Percentiles rank a stretch among this genome's conserved stretches.
Evolutionary conservation across 2,797 vertebrate species (phyloP).

Genomic region (Martes flavigula): DNA sequence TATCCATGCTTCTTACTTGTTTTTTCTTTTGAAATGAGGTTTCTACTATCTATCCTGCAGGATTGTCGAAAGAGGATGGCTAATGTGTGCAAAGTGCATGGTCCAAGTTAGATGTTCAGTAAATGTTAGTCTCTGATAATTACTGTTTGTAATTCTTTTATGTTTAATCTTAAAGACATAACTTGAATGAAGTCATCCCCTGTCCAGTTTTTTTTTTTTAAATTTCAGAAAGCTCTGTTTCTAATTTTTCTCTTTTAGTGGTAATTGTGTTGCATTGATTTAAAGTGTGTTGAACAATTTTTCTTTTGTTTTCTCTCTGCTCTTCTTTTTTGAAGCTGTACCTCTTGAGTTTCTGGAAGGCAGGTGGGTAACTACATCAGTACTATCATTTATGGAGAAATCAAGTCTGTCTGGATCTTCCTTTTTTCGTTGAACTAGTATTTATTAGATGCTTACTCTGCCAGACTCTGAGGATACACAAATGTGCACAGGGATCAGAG

Average conservation of each 20-base stretch:
- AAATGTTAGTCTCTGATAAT: not conserved
- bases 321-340: not conserved
- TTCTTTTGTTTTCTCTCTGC: not conserved
- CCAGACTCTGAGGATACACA: not conserved
- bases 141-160: not conserved
- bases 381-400: not conserved
- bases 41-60: not conserved
- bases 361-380: not conserved
- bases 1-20: not conserved
- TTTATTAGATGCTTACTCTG: not conserved
- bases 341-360: slow-evolving; percentile 13
- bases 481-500: not conserved
- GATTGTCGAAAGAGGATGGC: not conserved
- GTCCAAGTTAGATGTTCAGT: not conserved
- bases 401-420: not conserved
- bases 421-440: not conserved
- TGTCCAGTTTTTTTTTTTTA: not conserved
- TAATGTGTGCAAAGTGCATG: not conserved
- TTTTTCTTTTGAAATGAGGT: not conserved
- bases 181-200: not conserved
- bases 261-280: not conserved
- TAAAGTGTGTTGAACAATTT: not conserved
- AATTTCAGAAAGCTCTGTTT: not conserved
- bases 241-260: not conserved
- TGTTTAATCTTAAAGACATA: slow-evolving; percentile 27